These are phyloP conservation scores for Augochlora pura DNA, from an alignment of 1,140 invertebrate genomes.

Conservation along the genomic window DNA sequence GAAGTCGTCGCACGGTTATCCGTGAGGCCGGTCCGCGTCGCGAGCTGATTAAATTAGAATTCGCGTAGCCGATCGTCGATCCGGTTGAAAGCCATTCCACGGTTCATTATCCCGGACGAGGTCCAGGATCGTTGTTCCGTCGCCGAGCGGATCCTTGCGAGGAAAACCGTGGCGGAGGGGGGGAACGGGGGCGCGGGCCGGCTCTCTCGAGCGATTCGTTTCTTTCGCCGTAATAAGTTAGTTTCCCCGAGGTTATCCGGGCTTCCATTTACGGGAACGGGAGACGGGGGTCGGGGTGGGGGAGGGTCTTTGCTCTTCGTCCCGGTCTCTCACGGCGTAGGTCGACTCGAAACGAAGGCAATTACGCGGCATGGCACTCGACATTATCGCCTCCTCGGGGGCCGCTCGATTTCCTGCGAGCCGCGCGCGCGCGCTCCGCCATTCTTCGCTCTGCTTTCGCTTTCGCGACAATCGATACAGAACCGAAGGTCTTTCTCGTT, in stretches of 20 bases:
- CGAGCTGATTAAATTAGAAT: constrained; percentile 49
- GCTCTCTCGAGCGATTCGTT: constrained; percentile 16
- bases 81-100: constrained; percentile 9
- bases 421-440: constrained; percentile 3
- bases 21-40: constrained; percentile 1
- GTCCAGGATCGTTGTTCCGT: background rate
- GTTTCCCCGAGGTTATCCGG: constrained; percentile 46
- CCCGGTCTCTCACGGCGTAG: constrained; percentile 41
- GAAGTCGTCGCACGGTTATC: too few relatives aligned
- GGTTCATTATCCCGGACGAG: constrained; percentile 37
- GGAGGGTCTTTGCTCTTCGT: constrained; percentile 49
- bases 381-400: constrained; percentile 64
- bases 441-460: constrained; percentile 64
- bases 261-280: constrained; percentile 38
- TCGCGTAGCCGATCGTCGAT: constrained; percentile 4
- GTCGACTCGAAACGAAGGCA: constrained; percentile 68
- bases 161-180: constrained; percentile 11
- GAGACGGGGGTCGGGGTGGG: background rate
- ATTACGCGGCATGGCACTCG: constrained; percentile 67
- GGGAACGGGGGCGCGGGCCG: too few relatives aligned
- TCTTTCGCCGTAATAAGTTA: constrained; percentile 53
- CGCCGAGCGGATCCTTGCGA: constrained; percentile 29
- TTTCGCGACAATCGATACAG: constrained; percentile 72
- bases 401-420: constrained; percentile 62
- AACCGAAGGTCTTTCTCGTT: constrained; percentile 66